These are phyloP conservation scores for Brachionus manjavacas DNA, from an alignment of 1,140 invertebrate species.

Conservation along the genomic window DNA sequence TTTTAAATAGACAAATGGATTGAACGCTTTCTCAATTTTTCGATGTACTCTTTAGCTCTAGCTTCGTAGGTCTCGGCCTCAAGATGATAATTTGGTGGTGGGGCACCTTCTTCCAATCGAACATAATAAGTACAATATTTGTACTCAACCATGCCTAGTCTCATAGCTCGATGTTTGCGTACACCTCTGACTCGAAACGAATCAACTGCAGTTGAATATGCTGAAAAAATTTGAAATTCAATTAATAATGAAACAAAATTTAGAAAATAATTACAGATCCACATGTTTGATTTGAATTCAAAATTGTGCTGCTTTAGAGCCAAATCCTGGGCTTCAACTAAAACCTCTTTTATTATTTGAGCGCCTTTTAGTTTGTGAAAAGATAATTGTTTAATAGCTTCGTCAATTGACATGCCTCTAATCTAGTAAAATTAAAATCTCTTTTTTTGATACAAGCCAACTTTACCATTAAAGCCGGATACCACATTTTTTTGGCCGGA, in stretches of 20 bases:
- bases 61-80: conserved; percentile 28
- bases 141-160: conserved; percentile 70
- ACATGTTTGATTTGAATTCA: conserved; percentile 88
- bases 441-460: neutral
- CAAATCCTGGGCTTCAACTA: conserved; percentile 75
- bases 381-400: conserved; percentile 66
- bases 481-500: conserved; percentile 84
- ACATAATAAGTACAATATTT: conserved; percentile 81
- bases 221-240: conserved; percentile 60
- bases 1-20: conserved; percentile 36
- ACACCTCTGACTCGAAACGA: conserved; percentile 72
- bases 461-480: conserved; percentile 71
- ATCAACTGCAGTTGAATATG: conserved; percentile 76
- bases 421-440: conserved; percentile 49
- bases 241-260: conserved; percentile 45
- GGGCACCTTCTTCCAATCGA: conserved; percentile 79
- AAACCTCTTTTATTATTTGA: conserved; percentile 68
- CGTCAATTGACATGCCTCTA: conserved; percentile 83
- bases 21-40: conserved; percentile 30
- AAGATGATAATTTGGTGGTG: conserved; percentile 62
- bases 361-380: conserved; percentile 80
- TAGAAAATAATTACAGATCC: conserved; percentile 59
- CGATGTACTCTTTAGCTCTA: conserved; percentile 29
- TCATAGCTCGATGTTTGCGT: conserved; percentile 70
- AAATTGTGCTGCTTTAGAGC: conserved; percentile 84